Percentiles rank a stretch among this genome's conserved stretches.
Evolutionary conservation across 2,888 invertebrate species (phyloP).

Genomic region (Argyresthia albistria): DNA sequence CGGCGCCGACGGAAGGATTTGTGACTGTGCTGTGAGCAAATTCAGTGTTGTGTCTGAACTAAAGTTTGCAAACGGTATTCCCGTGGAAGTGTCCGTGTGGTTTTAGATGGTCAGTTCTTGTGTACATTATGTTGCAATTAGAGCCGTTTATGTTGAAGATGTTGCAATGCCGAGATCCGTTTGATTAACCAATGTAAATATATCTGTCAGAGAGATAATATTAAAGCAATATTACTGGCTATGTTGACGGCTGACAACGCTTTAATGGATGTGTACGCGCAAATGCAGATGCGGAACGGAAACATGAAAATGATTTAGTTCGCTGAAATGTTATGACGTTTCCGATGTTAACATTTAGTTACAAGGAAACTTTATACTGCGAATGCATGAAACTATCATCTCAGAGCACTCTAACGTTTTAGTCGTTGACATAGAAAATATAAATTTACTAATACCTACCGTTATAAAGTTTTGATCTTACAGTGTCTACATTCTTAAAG

Average conservation of each 20-base stretch:
- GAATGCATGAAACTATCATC: conserved; percentile 16
- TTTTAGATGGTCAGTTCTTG: conserved; percentile 41
- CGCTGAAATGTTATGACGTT: conserved; percentile 35
- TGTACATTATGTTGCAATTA: conserved; percentile 26
- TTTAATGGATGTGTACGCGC: conserved; percentile 41
- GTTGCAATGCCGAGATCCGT: conserved; percentile 46
- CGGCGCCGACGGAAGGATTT: conserved; percentile 32
- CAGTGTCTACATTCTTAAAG: no score
- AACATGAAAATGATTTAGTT: conserved; percentile 48
- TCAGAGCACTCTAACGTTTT: conserved; percentile 5
- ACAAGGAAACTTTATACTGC: conserved; percentile 20
- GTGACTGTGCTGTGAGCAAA: conserved; percentile 40
- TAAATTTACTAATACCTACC: not conserved
- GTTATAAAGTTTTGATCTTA: not conserved
- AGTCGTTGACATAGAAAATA: not conserved
- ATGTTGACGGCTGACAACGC: conserved; percentile 33
- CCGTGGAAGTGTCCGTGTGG: conserved; percentile 38
- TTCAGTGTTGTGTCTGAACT: conserved; percentile 24
- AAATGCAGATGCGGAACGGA: conserved; percentile 38
- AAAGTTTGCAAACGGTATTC: conserved; percentile 14
- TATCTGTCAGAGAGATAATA: conserved; percentile 42
- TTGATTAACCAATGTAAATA: conserved; percentile 58
- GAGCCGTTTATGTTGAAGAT: conserved; percentile 25
- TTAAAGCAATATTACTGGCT: conserved; percentile 37
- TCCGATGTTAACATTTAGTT: conserved; percentile 21